These are phyloP conservation scores for Parapsyche elsis DNA, from an alignment of 1,140 invertebrate genomes.

Conservation along the genomic window DNA sequence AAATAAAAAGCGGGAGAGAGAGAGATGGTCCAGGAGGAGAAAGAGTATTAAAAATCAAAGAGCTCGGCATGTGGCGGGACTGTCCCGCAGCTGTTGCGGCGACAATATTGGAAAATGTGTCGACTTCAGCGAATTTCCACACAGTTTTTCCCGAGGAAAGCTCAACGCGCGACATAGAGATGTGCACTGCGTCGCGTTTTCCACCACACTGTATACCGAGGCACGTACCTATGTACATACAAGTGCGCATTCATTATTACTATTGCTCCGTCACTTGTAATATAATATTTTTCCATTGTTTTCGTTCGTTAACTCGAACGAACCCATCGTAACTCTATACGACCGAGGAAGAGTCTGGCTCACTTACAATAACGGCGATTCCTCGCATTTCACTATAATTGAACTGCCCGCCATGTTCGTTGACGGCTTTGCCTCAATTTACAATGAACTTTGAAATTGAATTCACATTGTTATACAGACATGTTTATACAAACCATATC, in stretches of 20 bases:
- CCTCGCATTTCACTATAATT: background rate
- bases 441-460: no score
- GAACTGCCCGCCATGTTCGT: background rate
- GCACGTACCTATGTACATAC: no score
- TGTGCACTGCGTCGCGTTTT: slow-evolving; percentile 10
- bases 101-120: slow-evolving; percentile 50
- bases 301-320: background rate
- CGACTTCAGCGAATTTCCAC: slow-evolving; percentile 44
- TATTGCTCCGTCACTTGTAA: background rate
- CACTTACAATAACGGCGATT: background rate
- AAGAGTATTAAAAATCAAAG: slow-evolving; percentile 51
- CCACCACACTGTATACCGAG: background rate
- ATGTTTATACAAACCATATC: no score
- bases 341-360: background rate
- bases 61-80: slow-evolving; percentile 27
- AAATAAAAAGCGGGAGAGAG: slow-evolving; percentile 24
- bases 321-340: slow-evolving; percentile 11
- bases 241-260: no score
- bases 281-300: slow-evolving; percentile 24
- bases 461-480: no score
- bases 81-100: slow-evolving; percentile 35
- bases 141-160: slow-evolving; percentile 34
- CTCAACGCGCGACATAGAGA: slow-evolving; percentile 15
- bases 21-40: slow-evolving; percentile 19
- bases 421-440: background rate